Base-by-base conservation (phyloP, 1,140 invertebrate genomes). In the Atta colombica region DNA sequence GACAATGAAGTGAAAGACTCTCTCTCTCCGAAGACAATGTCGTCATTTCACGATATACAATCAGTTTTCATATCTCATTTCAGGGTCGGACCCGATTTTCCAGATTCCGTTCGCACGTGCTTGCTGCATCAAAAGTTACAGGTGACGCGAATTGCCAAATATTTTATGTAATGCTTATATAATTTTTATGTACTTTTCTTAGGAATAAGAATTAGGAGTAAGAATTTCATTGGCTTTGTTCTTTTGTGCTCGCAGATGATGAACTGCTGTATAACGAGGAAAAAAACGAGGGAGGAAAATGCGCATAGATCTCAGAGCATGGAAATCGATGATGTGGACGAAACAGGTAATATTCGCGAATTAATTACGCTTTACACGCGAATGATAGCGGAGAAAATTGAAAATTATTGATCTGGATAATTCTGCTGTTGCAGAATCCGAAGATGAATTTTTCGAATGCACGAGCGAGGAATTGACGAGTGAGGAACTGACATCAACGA, bases 71-170 rank as follows among this genome's bases (percentile, higher is more conserved):
- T 77, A 16, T 78, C 85, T 86, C 66, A 61, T 96, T 96, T 65
- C 95, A 98, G 98, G 92, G 95, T 98, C 82, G 96, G 97, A 16
- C 94, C 96, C 78, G 98, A 98, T 2, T 96, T 97, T 88, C 98
- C 98, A 0, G 98, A 99, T 94, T 96, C 98, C 28, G 92, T 94
- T 51, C 97, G 98, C 75, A 98, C 97, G 8, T 99, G 98, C 94
- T 96, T 99, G n/a, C 95, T 99, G 0, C 98, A 99, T 95, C 99
- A 99, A 95, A 99, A 99, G 93, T 96, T 99, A 25, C 97, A 97
- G 95, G 96, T 96, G 92, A 84, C 39, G 39, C 10, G 55, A 75
- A 75, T 84, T 84, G 25, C 39, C 69, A 74, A 84, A 84, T 84
- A 61, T 74, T 84, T 74, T 74, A 84, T 82, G 68, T 61, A 72